These are phyloP conservation scores for Drosophila koepferae DNA, from an alignment of 2,888 invertebrate genomes.

Conservation along the genomic window DNA sequence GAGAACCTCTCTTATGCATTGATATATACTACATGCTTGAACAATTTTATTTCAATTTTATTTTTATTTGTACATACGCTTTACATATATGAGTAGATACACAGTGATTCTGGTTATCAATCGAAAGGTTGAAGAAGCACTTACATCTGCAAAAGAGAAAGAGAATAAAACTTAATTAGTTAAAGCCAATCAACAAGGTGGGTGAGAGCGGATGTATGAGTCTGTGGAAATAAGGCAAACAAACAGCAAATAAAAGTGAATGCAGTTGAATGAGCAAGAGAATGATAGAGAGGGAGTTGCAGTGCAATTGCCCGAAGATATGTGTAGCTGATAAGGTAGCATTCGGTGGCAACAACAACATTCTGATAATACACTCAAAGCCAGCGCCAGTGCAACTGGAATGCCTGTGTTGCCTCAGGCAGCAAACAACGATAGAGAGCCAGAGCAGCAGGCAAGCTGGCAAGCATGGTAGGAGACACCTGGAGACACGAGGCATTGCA, in stretches of 20 bases:
- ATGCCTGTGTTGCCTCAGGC: conserved; percentile 18
- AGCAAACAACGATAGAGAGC: conserved; percentile 8
- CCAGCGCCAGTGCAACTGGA: conserved; percentile 23
- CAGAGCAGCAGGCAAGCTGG: neutral
- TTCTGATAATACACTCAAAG: conserved; percentile 33
- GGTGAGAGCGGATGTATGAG: neutral
- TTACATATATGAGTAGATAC: conserved; percentile 16
- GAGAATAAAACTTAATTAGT: conserved; percentile 72
- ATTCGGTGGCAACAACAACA: conserved; percentile 36
- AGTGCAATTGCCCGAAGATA: conserved; percentile 46
- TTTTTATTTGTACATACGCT: conserved; percentile 31
- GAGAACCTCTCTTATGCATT: neutral
- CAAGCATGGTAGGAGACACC: conserved; percentile 6
- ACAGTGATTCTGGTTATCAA: conserved; percentile 10
- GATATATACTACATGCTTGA: neutral
- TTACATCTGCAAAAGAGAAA: conserved; percentile 77
- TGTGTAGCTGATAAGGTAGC: conserved; percentile 51
- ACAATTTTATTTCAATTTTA: neutral
- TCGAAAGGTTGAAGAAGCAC: conserved; percentile 32
- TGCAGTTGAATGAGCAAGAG: conserved; percentile 40
- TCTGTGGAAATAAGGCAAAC: conserved; percentile 29
- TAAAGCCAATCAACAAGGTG: conserved; percentile 62
- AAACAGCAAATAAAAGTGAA: conserved; percentile 66
- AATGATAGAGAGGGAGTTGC: conserved; percentile 10
- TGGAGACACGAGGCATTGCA: conserved; percentile 23